phyloP scores from a whole-genome alignment of 1,140 invertebrate genomes.

The Lordiphosa collinella region DNA sequence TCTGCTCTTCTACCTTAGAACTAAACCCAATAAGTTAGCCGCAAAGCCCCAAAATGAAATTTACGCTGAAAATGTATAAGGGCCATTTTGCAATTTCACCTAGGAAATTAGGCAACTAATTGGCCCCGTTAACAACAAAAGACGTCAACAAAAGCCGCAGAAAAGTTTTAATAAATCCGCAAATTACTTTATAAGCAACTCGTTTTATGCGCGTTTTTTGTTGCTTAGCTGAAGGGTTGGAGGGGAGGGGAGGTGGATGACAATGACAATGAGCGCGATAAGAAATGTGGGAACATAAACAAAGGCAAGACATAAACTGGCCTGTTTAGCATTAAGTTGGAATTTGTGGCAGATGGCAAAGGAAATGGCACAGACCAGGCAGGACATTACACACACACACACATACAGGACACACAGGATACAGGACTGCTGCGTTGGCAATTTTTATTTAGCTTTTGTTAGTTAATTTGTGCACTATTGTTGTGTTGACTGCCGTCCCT shows the following conservation, averaged over 20 bases:
- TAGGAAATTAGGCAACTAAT: slow-evolving; percentile 66
- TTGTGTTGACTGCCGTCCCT: slow-evolving; percentile 19
- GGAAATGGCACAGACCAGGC: slow-evolving; percentile 32
- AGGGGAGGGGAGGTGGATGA: neutral
- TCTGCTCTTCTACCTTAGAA: too few relatives aligned
- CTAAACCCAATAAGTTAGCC: neutral
- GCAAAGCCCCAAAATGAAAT: neutral
- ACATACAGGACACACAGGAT: slow-evolving; percentile 35
- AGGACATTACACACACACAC: slow-evolving; percentile 7
- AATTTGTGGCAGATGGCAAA: slow-evolving; percentile 51
- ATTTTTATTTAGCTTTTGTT: slow-evolving; percentile 75
- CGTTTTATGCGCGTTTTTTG: slow-evolving; percentile 26
- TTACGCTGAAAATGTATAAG: neutral
- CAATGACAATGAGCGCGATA: slow-evolving; percentile 39
- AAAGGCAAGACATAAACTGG: slow-evolving; percentile 33
- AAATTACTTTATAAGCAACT: slow-evolving; percentile 75
- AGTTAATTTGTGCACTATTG: slow-evolving; percentile 76
- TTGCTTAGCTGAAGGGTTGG: slow-evolving; percentile 6
- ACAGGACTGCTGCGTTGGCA: slow-evolving; percentile 60
- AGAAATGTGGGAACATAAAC: slow-evolving; percentile 42
- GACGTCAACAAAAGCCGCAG: slow-evolving; percentile 38
- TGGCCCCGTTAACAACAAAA: slow-evolving; percentile 32
- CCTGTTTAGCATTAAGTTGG: slow-evolving; percentile 36
- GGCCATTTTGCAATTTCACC: slow-evolving; percentile 36
- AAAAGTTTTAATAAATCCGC: slow-evolving; percentile 71